phyloP scores from a whole-genome alignment of 2,888 invertebrate genomes.

The Drosophila kuntzei region DNA sequence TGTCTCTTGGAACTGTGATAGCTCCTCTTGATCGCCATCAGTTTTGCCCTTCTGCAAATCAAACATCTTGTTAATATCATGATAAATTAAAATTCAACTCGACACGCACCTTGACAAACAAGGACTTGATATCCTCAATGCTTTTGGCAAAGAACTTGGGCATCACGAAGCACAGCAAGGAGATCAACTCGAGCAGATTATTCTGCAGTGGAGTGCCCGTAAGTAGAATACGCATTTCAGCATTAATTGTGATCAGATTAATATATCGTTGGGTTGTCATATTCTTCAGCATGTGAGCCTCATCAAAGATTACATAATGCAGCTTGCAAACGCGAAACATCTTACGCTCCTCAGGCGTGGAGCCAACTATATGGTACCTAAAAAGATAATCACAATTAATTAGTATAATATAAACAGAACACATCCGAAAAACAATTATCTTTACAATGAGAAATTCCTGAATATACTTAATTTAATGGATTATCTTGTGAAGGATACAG shows the following conservation, averaged over 20 bases:
- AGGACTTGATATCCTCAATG: constrained; percentile 93
- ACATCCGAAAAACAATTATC: too few relatives aligned
- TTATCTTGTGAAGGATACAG: too few relatives aligned
- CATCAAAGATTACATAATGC: constrained; percentile 98
- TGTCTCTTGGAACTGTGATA: constrained; percentile 93
- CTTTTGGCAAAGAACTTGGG: constrained; percentile 96
- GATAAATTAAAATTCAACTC: not conserved
- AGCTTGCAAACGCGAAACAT: constrained; percentile 95
- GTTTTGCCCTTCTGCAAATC: constrained; percentile 86
- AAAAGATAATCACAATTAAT: not conserved
- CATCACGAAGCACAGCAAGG: constrained; percentile 97
- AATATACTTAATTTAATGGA: too few relatives aligned
- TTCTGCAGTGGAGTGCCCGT: constrained; percentile 99
- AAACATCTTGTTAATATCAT: not conserved
- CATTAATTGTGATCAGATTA: constrained; percentile 94
- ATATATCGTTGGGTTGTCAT: constrained; percentile 97
- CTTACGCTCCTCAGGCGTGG: constrained; percentile 95
- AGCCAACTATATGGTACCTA: constrained; percentile 86
- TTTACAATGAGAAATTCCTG: too few relatives aligned
- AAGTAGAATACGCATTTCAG: constrained; percentile 93
- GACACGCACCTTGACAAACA: constrained; percentile 91
- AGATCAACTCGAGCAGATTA: constrained; percentile 97
- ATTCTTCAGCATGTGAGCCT: constrained; percentile 99
- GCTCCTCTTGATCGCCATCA: constrained; percentile 87
- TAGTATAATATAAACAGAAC: too few relatives aligned